Percentiles rank a stretch among this genome's conserved stretches.
phyloP scores from a whole-genome alignment of 1,140 invertebrate species.

The Drosophila setifemur region DNA sequence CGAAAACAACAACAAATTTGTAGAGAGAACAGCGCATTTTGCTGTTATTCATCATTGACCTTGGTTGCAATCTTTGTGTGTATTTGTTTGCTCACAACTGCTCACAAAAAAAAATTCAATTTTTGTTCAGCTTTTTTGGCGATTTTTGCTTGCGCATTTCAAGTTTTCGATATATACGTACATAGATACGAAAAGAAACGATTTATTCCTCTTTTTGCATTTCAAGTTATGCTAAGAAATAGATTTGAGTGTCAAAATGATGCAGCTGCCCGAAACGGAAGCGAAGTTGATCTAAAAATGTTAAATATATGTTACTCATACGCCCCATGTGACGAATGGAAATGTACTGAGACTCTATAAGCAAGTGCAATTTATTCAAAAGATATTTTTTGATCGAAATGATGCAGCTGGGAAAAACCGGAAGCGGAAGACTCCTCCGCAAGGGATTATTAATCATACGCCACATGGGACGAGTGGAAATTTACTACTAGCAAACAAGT shows the following conservation, averaged over 20 bases:
- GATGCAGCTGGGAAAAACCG: too few species aligned
- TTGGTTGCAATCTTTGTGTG: conserved; percentile 78
- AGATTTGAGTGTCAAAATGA: not conserved
- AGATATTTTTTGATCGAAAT: too few species aligned
- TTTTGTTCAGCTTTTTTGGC: conserved; percentile 23
- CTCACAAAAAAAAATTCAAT: conserved; percentile 13
- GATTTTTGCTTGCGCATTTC: conserved; percentile 45
- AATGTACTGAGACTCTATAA: conserved; percentile 8
- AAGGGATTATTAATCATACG: conserved; percentile 64
- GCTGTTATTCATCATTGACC: conserved; percentile 81
- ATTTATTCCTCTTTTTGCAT: conserved; percentile 51
- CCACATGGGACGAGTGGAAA: conserved; percentile 16
- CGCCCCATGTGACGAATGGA: conserved; percentile 20
- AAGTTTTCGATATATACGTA: conserved; percentile 40
- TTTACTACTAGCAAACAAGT: conserved; percentile 3
- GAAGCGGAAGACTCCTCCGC: too few species aligned
- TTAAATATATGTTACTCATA: conserved; percentile 47
- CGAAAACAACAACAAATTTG: conserved; percentile 4
- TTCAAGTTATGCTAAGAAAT: conserved; percentile 50
- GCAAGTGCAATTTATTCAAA: conserved; percentile 12
- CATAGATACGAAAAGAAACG: not conserved
- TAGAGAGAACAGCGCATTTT: conserved; percentile 65
- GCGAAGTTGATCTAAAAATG: not conserved
- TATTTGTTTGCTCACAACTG: conserved; percentile 43
- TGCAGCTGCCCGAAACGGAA: conserved; percentile 6